Evolutionary conservation across 2,113 vertebrate genomes (phyloP).

Genomic region (Pteropus alecto): DNA sequence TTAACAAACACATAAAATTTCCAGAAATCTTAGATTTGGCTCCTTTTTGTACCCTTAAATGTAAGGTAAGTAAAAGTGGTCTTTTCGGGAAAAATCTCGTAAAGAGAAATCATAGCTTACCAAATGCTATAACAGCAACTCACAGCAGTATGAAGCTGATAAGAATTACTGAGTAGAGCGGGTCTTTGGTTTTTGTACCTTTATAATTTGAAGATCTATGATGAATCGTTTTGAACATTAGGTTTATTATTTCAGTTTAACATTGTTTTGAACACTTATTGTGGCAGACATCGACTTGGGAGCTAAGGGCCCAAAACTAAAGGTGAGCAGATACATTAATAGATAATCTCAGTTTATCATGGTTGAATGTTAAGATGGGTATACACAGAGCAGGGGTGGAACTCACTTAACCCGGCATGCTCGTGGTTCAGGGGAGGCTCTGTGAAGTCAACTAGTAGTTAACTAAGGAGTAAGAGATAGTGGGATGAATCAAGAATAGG

Average conservation of each 20-base stretch:
- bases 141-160: neutral
- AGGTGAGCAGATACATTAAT: neutral
- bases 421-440: neutral
- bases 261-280: neutral
- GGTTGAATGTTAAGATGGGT: neutral
- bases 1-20: slow-evolving; percentile 94
- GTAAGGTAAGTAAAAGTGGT: slow-evolving; percentile 88
- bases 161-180: neutral
- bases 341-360: neutral
- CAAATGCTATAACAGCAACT: neutral
- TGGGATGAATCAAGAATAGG: neutral
- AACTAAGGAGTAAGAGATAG: neutral
- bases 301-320: neutral
- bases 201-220: neutral
- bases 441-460: neutral
- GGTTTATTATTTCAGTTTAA: neutral
- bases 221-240: neutral
- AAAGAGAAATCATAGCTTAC: neutral
- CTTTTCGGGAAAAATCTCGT: neutral
- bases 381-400: neutral
- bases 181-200: neutral
- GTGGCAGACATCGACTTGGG: neutral
- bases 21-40: slow-evolving; percentile 94
- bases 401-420: neutral
- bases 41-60: slow-evolving; percentile 93